Percentiles rank a stretch among this genome's conserved stretches.
These are phyloP conservation scores for Neofelis nebulosa DNA, from an alignment of 2,113 vertebrate genomes.

Conservation along the genomic window DNA sequence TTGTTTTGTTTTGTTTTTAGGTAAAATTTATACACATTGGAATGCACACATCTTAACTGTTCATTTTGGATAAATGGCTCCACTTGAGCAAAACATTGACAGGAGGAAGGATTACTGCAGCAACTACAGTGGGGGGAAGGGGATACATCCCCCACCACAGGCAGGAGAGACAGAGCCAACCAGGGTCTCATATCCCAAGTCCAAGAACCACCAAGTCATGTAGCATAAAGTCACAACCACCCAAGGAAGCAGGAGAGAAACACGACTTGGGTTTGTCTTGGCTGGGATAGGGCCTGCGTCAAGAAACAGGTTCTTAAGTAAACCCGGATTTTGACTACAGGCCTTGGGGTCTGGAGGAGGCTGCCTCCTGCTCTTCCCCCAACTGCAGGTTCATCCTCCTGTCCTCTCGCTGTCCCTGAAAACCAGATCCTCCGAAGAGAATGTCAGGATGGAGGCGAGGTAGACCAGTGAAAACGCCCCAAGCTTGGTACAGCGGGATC, in stretches of 20 bases:
- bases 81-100: background rate
- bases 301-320: slow-evolving; percentile 70
- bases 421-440: background rate
- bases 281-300: background rate
- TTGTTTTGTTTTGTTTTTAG: background rate
- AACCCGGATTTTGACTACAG: slow-evolving; percentile 36
- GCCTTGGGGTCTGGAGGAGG: background rate
- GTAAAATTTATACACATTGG: background rate
- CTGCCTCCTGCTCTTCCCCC: fast-evolving
- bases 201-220: background rate
- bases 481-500: background rate
- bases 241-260: background rate
- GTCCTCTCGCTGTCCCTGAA: background rate
- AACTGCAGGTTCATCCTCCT: background rate
- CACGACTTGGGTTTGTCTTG: slow-evolving; percentile 37
- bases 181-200: background rate
- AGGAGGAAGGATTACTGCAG: background rate
- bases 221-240: background rate
- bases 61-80: background rate
- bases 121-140: background rate
- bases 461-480: background rate
- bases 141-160: no score
- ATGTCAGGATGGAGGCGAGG: background rate
- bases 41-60: background rate
- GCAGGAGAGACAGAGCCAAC: background rate